Percentiles rank a stretch among this genome's conserved stretches.
Evolutionary conservation across 2,113 vertebrate species (phyloP).

Genomic region (Psophia crepitans): DNA sequence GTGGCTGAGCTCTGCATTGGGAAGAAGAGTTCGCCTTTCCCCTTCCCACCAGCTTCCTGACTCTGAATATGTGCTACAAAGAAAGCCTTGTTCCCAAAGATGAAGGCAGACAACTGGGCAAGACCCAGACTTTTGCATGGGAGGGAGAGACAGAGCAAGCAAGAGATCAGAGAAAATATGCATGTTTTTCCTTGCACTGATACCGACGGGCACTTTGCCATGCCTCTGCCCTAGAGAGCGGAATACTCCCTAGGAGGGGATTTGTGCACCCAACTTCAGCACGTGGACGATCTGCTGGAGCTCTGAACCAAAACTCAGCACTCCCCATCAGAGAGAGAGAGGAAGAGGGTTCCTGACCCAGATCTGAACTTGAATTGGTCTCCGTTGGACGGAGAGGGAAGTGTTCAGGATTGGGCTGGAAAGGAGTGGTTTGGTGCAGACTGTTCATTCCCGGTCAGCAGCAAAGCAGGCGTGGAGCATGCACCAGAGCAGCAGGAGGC

Average conservation of each 20-base stretch:
- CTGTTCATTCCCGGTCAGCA: not conserved
- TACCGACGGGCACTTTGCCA: not conserved
- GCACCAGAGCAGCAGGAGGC: not conserved
- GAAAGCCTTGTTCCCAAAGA: not conserved
- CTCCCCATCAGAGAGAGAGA: not conserved
- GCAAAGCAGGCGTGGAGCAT: not conserved
- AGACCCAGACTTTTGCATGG: not conserved
- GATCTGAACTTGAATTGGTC: not conserved
- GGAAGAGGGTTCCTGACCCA: not conserved
- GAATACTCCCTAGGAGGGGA: not conserved
- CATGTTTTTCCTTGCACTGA: not conserved
- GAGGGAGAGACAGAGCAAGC: not conserved
- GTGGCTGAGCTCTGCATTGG: not conserved
- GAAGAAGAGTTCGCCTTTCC: not conserved
- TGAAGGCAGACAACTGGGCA: not conserved
- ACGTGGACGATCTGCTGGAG: not conserved
- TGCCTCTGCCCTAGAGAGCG: not conserved
- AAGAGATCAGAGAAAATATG: not conserved
- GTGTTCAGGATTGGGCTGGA: not conserved
- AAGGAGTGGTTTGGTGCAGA: not conserved
- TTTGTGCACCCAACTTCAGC: not conserved
- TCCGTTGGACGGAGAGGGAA: not conserved
- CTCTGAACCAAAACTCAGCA: not conserved
- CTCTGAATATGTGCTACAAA: not conserved
- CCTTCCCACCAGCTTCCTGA: not conserved